Evolutionary conservation across 2,888 invertebrate genomes (phyloP).

Genomic region (Diachrysia chrysitis): DNA sequence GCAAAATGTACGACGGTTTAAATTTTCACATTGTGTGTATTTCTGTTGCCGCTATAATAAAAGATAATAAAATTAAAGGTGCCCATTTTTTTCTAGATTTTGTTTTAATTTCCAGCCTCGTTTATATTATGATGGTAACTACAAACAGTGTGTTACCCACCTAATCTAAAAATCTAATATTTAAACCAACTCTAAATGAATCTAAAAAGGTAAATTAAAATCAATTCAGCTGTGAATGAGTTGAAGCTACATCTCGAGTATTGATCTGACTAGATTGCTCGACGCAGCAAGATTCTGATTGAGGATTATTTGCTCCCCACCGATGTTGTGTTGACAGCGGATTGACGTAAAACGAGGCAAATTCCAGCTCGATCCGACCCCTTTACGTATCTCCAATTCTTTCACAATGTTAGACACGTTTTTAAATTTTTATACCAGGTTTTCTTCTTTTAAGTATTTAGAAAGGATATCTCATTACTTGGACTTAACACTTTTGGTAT

Average conservation of each 20-base stretch:
- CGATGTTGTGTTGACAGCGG: slow-evolving; percentile 2
- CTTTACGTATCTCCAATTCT: neutral
- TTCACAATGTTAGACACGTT: neutral
- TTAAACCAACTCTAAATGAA: neutral
- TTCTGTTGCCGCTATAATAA: too few species aligned
- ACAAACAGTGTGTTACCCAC: too few species aligned
- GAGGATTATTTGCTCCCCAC: neutral
- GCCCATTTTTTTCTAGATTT: too few species aligned
- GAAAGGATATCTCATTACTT: too few species aligned
- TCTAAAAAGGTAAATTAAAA: neutral
- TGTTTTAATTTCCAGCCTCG: too few species aligned
- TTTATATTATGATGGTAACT: too few species aligned
- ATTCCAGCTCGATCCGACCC: neutral
- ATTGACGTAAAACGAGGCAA: slow-evolving; percentile 3
- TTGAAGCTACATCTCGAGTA: neutral
- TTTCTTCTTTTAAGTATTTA: too few species aligned
- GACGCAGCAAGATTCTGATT: neutral
- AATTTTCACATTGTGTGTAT: too few species aligned
- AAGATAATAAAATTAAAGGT: too few species aligned
- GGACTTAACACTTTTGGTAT: too few species aligned
- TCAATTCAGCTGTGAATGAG: neutral
- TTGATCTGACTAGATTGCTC: slow-evolving; percentile 1
- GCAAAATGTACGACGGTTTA: too few species aligned
- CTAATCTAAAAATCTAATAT: too few species aligned
- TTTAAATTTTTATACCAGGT: neutral